These are phyloP conservation scores for Lophius piscatorius DNA, from an alignment of 2,113 vertebrate genomes.

Conservation along the genomic window DNA sequence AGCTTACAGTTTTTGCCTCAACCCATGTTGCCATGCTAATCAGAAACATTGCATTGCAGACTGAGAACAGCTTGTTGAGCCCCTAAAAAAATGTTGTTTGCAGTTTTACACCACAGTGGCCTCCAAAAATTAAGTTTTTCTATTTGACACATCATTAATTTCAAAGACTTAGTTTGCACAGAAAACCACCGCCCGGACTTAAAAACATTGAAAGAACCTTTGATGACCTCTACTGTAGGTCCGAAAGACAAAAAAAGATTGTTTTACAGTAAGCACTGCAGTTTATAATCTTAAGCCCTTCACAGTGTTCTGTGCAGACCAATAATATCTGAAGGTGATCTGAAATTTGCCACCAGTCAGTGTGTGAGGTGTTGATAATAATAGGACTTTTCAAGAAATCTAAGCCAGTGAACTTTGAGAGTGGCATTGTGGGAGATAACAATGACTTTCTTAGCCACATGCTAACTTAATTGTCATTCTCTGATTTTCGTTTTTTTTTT, in stretches of 20 bases:
- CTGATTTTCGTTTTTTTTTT: no score
- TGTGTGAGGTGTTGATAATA: slow-evolving; percentile 9
- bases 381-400: slow-evolving; percentile 25
- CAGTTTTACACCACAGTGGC: background rate
- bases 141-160: slow-evolving; percentile 1
- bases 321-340: slow-evolving; percentile 29
- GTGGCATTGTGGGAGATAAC: slow-evolving; percentile 13
- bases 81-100: background rate
- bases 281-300: slow-evolving; percentile 29
- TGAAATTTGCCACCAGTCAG: slow-evolving; percentile 25
- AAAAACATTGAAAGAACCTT: no score
- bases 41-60: no score
- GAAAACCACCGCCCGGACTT: no score
- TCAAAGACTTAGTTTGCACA: background rate
- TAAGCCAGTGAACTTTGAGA: slow-evolving; percentile 6
- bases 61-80: background rate
- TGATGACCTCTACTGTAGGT: no score
- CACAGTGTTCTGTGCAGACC: slow-evolving; percentile 9
- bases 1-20: background rate
- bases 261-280: slow-evolving; percentile 37
- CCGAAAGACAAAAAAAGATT: slow-evolving; percentile 22
- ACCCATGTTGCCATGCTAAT: background rate
- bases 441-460: slow-evolving; percentile 21
- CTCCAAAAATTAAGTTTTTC: slow-evolving; percentile 2
- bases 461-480: slow-evolving; percentile 26